These are phyloP conservation scores for Streblospio benedicti DNA, from an alignment of 1,140 invertebrate species.

Conservation along the genomic window DNA sequence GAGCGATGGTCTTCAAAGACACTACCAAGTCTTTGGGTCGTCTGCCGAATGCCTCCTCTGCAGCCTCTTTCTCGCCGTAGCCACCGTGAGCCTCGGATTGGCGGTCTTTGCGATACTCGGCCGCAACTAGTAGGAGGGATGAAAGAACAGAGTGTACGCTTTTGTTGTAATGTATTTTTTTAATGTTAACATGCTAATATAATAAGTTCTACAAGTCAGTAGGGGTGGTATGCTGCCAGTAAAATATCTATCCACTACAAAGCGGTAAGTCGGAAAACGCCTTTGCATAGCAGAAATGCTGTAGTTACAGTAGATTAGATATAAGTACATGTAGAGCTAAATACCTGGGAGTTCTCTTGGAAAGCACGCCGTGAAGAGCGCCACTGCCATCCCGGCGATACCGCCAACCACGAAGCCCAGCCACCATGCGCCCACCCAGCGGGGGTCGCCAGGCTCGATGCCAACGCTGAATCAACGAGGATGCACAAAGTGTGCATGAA, in stretches of 20 bases:
- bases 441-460: neutral
- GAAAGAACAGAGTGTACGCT: no score
- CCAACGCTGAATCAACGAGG: neutral
- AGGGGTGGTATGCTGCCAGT: no score
- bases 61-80: neutral
- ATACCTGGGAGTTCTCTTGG: neutral
- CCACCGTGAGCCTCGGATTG: neutral
- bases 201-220: neutral
- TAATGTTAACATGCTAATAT: neutral
- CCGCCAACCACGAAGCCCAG: neutral
- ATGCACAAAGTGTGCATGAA: no score
- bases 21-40: neutral
- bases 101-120: neutral
- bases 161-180: neutral
- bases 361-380: neutral
- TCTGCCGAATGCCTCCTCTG: neutral
- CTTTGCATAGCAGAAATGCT: neutral
- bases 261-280: neutral
- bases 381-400: neutral
- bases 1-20: neutral
- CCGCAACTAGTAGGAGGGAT: neutral
- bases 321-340: no score
- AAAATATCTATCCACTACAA: no score
- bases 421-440: slow-evolving; percentile 7
- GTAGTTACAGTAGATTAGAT: neutral